Conservation (phyloP, 2,888 invertebrate genomes). For the Druceiella hillmani region DNA sequence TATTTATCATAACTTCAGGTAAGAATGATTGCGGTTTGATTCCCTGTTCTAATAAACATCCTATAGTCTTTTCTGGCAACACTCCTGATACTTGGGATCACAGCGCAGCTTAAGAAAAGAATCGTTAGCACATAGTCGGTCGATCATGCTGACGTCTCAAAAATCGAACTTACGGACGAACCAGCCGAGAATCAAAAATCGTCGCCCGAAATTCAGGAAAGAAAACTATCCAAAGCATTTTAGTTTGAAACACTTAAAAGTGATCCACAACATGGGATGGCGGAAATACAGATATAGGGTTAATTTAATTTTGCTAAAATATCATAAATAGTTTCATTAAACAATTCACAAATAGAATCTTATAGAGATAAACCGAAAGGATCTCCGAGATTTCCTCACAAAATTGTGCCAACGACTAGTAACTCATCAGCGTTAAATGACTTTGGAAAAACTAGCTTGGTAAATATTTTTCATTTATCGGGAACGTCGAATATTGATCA, state of each 20-base stretch:
- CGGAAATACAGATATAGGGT: slow-evolving; percentile 61
- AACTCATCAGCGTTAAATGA: slow-evolving; percentile 58
- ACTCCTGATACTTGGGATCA: slow-evolving; percentile 48
- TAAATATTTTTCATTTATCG: slow-evolving; percentile 41
- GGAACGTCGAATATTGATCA: too few relatives aligned
- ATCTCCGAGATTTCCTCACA: slow-evolving; percentile 68
- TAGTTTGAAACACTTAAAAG: slow-evolving; percentile 8
- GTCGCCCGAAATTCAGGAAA: slow-evolving; percentile 27
- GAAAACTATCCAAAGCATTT: slow-evolving; percentile 26
- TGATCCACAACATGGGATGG: slow-evolving; percentile 38
- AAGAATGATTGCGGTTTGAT: slow-evolving; percentile 67
- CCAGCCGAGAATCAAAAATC: slow-evolving; percentile 38
- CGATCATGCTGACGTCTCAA: too few relatives aligned
- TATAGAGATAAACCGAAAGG: slow-evolving; percentile 57
- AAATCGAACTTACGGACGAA: slow-evolving; percentile 51
- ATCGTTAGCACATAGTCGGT: slow-evolving; percentile 55
- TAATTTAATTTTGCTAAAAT: slow-evolving; percentile 55
- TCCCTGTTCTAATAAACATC: slow-evolving; percentile 56
- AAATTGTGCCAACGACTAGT: slow-evolving; percentile 59
- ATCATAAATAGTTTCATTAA: slow-evolving; percentile 43
- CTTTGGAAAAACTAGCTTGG: slow-evolving; percentile 43
- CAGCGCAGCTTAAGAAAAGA: slow-evolving; percentile 43
- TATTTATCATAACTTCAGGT: slow-evolving; percentile 68
- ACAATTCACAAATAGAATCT: slow-evolving; percentile 37
- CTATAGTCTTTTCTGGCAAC: slow-evolving; percentile 56